A percentile compares a stretch with the other conserved stretches of the same genome.
phyloP scores from a whole-genome alignment of 2,113 vertebrate species.

The Mirza zaza region DNA sequence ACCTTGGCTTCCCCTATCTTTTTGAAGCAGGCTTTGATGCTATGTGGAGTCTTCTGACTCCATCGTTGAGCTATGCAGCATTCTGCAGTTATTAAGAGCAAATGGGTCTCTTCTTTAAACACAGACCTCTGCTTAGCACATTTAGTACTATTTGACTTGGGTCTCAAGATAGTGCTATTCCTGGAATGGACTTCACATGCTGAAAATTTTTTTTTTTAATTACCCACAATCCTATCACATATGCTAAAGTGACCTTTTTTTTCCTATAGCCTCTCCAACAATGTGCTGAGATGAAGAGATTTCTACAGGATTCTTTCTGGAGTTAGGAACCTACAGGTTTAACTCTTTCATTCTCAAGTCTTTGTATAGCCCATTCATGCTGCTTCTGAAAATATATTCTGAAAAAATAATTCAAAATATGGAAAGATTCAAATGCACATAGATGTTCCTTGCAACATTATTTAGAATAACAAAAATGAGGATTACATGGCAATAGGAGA shows the following conservation, averaged over 20 bases:
- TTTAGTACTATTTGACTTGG: slow-evolving; percentile 63
- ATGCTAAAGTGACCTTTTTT: slow-evolving; percentile 55
- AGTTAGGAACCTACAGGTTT: slow-evolving; percentile 53
- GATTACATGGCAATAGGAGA: not conserved
- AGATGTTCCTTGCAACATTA: not conserved
- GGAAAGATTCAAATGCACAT: not conserved
- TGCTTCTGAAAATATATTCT: slow-evolving; percentile 42
- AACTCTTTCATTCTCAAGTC: slow-evolving; percentile 45
- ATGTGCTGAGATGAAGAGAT: slow-evolving; percentile 71
- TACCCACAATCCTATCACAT: slow-evolving; percentile 64
- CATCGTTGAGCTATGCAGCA: slow-evolving; percentile 24
- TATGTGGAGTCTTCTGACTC: slow-evolving; percentile 36
- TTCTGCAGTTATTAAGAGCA: slow-evolving; percentile 52
- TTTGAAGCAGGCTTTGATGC: slow-evolving; percentile 42
- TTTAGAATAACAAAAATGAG: slow-evolving; percentile 5
- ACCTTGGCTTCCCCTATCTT: slow-evolving; percentile 10
- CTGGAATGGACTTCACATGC: slow-evolving; percentile 57
- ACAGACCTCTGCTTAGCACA: slow-evolving; percentile 62
- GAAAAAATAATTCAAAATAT: slow-evolving; percentile 40
- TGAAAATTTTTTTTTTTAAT: slow-evolving; percentile 32
- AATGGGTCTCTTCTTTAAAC: slow-evolving; percentile 75
- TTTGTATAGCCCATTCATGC: not conserved
- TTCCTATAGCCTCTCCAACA: slow-evolving; percentile 56
- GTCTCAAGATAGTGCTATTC: slow-evolving; percentile 66
- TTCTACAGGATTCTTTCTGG: not conserved